These are phyloP conservation scores for Ramazzottius varieornatus DNA, from an alignment of 2,888 invertebrate genomes.

Conservation along the genomic window DNA sequence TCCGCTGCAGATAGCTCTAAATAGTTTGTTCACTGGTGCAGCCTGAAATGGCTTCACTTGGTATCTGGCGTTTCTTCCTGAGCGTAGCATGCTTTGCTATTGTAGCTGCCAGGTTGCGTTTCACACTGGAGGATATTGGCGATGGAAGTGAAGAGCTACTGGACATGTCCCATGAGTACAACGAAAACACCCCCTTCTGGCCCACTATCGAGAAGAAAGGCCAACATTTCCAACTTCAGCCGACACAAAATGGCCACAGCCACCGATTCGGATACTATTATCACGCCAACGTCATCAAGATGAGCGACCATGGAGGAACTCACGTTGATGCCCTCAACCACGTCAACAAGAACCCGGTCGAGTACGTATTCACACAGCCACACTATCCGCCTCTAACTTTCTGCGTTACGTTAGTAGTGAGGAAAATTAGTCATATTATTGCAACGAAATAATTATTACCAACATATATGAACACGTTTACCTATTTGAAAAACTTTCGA, in stretches of 20 bases:
- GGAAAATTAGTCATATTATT: too few relatives aligned
- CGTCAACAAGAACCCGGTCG: not conserved
- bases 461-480: not conserved
- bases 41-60: not conserved
- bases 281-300: not conserved
- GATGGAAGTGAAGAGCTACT: not conserved
- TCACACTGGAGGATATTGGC: not conserved
- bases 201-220: constrained; percentile 1
- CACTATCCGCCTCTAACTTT: too few relatives aligned
- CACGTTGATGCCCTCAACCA: not conserved
- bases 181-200: not conserved
- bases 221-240: not conserved
- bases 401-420: too few relatives aligned
- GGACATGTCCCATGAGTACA: not conserved
- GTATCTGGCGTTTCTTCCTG: too few relatives aligned
- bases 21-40: too few relatives aligned
- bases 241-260: not conserved
- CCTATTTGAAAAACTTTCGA: not conserved
- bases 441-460: not conserved
- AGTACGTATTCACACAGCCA: not conserved
- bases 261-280: not conserved
- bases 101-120: not conserved
- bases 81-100: too few relatives aligned
- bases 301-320: not conserved
- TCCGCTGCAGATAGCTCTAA: too few relatives aligned